Percentiles rank a stretch among this genome's conserved stretches.
phyloP scores from a whole-genome alignment of 53 echinoderm and acorn worm genomes.

The Arbacia lixula region DNA sequence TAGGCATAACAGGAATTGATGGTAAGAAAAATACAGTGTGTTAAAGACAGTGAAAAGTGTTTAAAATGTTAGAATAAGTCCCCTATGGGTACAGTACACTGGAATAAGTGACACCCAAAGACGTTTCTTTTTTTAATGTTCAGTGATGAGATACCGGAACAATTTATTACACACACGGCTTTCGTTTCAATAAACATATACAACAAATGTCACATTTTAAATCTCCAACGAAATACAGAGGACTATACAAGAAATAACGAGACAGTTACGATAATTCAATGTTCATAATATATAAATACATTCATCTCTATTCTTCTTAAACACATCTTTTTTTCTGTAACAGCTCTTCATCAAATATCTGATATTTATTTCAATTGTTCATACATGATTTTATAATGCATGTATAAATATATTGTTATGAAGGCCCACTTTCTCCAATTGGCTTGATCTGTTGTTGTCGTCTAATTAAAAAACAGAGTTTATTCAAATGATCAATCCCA shows the following conservation, averaged over 20 bases:
- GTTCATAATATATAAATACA: conserved; percentile 31
- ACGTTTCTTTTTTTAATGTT: conserved; percentile 40
- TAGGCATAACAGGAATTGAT: too few relatives aligned
- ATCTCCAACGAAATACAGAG: conserved; percentile 24
- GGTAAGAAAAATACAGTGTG: too few relatives aligned
- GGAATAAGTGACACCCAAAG: too few relatives aligned
- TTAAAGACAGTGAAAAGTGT: too few relatives aligned
- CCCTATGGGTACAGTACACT: too few relatives aligned
- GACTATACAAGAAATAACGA: conserved; percentile 17
- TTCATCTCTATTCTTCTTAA: conserved; percentile 25
- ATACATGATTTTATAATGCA: conserved; percentile 18
- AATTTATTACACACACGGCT: conserved; percentile 41
- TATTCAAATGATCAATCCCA: too few relatives aligned
- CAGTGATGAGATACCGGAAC: conserved; percentile 35
- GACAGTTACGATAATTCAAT: conserved; percentile 40
- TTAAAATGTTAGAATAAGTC: too few relatives aligned
- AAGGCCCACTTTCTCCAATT: too few relatives aligned
- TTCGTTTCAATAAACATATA: conserved; percentile 33
- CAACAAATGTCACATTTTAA: conserved; percentile 38
- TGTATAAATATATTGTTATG: not conserved
- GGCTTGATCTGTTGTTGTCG: too few relatives aligned
- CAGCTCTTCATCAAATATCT: conserved; percentile 27
- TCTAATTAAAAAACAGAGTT: too few relatives aligned
- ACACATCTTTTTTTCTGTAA: conserved; percentile 16
- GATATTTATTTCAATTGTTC: not conserved